Evolutionary conservation across 2,797 vertebrate species (phyloP).

Genomic region (Helicolenus hilgendorfi): DNA sequence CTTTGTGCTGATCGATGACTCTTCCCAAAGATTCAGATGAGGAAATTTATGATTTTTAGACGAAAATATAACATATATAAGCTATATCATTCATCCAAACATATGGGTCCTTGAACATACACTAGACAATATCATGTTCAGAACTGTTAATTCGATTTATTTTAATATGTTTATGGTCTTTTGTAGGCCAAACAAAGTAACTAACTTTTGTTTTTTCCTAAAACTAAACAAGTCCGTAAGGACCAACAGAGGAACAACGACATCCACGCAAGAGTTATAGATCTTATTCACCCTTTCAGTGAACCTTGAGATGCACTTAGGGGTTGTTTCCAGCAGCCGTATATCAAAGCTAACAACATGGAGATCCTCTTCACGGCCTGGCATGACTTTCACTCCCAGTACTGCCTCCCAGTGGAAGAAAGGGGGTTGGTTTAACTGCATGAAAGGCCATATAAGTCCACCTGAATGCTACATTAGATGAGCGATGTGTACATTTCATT

Average conservation of each 20-base stretch:
- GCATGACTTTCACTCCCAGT: neutral
- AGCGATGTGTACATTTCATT: neutral
- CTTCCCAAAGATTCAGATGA: neutral
- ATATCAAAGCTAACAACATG: slow-evolving; percentile 70
- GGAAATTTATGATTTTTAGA: neutral
- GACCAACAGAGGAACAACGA: neutral
- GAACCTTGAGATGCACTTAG: slow-evolving; percentile 82
- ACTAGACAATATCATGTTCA: too few relatives aligned
- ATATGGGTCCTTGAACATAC: neutral
- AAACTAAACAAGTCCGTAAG: neutral
- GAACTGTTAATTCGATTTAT: neutral
- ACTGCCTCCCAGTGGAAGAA: slow-evolving; percentile 60
- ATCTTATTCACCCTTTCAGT: slow-evolving; percentile 70
- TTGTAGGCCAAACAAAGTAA: neutral
- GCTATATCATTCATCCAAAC: neutral
- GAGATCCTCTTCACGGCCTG: slow-evolving; percentile 15
- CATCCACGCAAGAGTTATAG: slow-evolving; percentile 63
- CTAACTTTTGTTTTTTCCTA: neutral
- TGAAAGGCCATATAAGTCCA: neutral
- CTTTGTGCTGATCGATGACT: neutral
- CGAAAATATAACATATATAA: neutral
- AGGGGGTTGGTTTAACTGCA: neutral
- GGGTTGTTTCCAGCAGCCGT: slow-evolving; percentile 68
- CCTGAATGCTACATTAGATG: neutral
- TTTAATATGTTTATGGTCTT: neutral